Evolutionary conservation across 2,113 vertebrate genomes (phyloP), one percentile per base, ranked within the genome.

Genomic region (Muntiacus reevesi): DNA sequence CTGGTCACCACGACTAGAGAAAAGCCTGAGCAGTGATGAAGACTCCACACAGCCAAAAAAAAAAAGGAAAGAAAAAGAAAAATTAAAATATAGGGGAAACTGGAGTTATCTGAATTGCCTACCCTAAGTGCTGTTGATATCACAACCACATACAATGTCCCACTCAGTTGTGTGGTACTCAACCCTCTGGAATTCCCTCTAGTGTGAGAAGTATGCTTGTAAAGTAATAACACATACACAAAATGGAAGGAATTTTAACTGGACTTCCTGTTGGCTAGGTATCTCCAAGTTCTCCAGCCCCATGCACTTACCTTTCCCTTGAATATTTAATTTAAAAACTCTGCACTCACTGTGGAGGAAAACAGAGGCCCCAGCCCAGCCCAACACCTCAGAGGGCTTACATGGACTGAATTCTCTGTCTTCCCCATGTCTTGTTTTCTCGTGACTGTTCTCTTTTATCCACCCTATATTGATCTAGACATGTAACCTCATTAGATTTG

Each of bases 251-350:
- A 60, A 90, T 92, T 60, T 27, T 43, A 79, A 82, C 11, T 3
- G 81, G 54, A 2, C 78, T 90, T 78, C 79, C 55, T 96, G 4
- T 16, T 1, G 2, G 1, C 4, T 47, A 81, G 9, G 17, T 79
- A 74, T 54, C 64, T 71, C 25, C 21, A 79, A 87, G 28, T 92
- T 89, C 8, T 64, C 12, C 9, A 15, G 28, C 33, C 5, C 36
- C 60, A 12, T 76, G 23, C 7, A 16, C 4, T 52, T 86, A 82
- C 2, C 14, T 83, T 88, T 92, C 16, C 50, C 4, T 89, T 52
- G 55, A 94, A 60, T 87, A 94, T 59, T 86, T 91, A 64, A 95
- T 97, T 92, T 67, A 14, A 88, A 87, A 87, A 47, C 25, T 9
- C 16, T 52, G 12, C 21, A 33, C 10, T 74, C 81, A 62, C 25